Evolutionary conservation across 2,888 invertebrate genomes (phyloP), one percentile per base, ranked within the genome.

Genomic region (Troglohyphantes excavatus): DNA sequence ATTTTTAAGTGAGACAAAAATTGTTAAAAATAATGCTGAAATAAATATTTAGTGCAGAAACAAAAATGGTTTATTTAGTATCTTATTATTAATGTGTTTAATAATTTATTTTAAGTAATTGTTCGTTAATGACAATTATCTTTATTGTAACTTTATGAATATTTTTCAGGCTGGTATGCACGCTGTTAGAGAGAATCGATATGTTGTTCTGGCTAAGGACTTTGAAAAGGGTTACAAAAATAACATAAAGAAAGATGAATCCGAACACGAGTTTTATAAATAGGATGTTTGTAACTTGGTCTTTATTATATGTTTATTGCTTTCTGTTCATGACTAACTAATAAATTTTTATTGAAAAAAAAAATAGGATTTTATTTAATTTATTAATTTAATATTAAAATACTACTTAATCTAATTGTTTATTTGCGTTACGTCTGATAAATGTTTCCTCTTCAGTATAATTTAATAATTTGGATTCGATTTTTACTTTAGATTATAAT

Each of bases 221-320:
- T 99, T 99, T 93, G 99, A 99, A 93, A 99, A 99, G 94, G 99
- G 99, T 53, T 99, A 99, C 95, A 99, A 99, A 93, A 99, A 99
- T 93, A 99, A 99, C 93, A 98, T 98, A 93, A 99, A 99, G 95
- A 99, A 99, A 93, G 99, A 99, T 94, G 99, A 98, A 94, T 97
- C 98, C 92, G 99, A 99, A 95, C 99, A 99, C 93, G 99, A 99
- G 94, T 99, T 99, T 95, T 99, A 99, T 94, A 99, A 99, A 95
- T 99, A 98, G 43, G n/a, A 21, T 53, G 19, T 63, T 73, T 23
- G 46, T 17, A 17, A 6, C 9, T 68, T 27, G 27, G 19, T 33
- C 21, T 53, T 53, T 21, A 29, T 29, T 29, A 2, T 59, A 39
- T 70, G 33, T 81, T 53, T 81, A 53, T 79, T 79, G 7, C 19